Evolutionary conservation across 2,888 invertebrate species (phyloP), one percentile per base, ranked within the genome.

Genomic region (Hybos culiciformis): DNA sequence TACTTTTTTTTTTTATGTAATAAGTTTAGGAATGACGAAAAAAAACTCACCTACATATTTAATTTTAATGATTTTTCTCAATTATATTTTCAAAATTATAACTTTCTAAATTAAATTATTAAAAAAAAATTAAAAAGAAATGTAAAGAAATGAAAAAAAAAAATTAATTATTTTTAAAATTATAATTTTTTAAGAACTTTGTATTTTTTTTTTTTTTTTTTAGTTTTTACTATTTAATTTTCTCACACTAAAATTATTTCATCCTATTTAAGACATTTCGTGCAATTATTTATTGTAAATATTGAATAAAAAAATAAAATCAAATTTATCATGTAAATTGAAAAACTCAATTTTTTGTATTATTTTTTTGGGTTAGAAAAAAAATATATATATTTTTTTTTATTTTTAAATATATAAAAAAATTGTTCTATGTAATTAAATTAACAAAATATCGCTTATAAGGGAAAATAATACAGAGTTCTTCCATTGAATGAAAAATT

Each of bases 251-350:
- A 32, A n/a, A 11, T 21, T 2, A 17, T 34, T 36, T 36, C 36
- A 36, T 36, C 36, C 20, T 21, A 34, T 34, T 34, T 34, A 34
- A 34, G 18, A 17, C 34, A 34, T 34, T 5, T 12, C n/a, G 34
- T 34, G 34, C 34, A 34, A 34, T 34, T 34, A 34, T 34, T 34
- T 34, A 34, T 34, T 34, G 34, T 34, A 34, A 34, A 34, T 34
- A 34, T 33, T 18, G n/a, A n/a, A n/a, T n/a, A n/a, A n/a, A n/a
- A n/a, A n/a, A n/a, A n/a, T n/a, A n/a, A n/a, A n/a, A n/a, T n/a
- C n/a, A n/a, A n/a, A n/a, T n/a, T n/a, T n/a, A n/a, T n/a, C n/a
- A n/a, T n/a, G n/a, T n/a, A n/a, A n/a, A n/a, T n/a, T n/a, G 17
- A 17, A 32, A 17, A 14, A n/a, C 14, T 14, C 29, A 31, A 32